Base-by-base conservation (phyloP, 2,113 vertebrate species). In the Pseudonaja textilis region DNA sequence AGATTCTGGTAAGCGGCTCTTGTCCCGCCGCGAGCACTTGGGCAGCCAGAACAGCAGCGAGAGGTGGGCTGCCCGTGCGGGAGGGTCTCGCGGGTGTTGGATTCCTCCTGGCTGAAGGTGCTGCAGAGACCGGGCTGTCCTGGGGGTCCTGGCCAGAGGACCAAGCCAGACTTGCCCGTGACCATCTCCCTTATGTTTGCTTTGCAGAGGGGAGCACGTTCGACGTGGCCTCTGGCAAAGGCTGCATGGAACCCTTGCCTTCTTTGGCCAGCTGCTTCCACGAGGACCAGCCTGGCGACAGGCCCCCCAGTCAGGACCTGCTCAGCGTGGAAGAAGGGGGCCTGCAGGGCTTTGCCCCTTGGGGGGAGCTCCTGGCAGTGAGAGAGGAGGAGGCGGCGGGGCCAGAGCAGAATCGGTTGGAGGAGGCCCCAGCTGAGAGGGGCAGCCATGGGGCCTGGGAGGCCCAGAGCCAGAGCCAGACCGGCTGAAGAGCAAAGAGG, bases 141-240 rank as follows among this genome's bases (percentile, higher is more conserved):
- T 87, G 42, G 25, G 47, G 47, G 7, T 87, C 9, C 50, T 87
- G 18, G 54, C 86, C 25, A 52, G 26, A 11, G n/a, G n/a, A n/a
- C n/a, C n/a, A n/a, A n/a, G n/a, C n/a, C n/a, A n/a, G 45, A 50
- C 11, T 8, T 16, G 4, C 52, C 87, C 54, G 5, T 89, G 56
- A 47, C 50, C 9, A 4, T 0, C 3, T 34, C 85, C 6, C n/a
- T 23, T 45, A 0, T 3, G 93, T 81, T 94, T 95, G 34, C 87
- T 96, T 96, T 98, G 94, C 98, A 99, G 99, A 99, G 95, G 99
- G 99, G 98, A 99, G 99, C 57, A 99, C 98, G 1, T 99, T 99
- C 94, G 99, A 99, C 94, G 99, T 99, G 0, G 99, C 99, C 91
- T 99, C 99, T 95, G 99, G 99, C 52, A 99, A 99, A 16, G 99